Evolutionary conservation across 2,113 vertebrate species (phyloP), one percentile per base, ranked within the genome.

Genomic region (Sceloporus undulatus): DNA sequence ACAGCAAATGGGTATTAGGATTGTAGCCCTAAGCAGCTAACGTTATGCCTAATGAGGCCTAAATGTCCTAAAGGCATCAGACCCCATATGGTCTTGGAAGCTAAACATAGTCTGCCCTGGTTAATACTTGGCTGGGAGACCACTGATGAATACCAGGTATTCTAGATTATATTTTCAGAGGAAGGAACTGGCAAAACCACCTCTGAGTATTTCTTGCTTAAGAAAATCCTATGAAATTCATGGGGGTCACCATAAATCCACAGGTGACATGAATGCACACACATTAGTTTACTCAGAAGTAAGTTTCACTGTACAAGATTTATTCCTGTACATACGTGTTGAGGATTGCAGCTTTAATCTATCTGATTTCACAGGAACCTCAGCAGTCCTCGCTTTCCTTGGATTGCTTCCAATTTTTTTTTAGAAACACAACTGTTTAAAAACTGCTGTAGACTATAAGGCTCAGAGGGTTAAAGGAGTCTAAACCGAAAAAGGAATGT

Each of bases 391-490:
- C 34, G 21, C 70, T 86, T 83, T 77, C 14, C 54, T 13, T 82
- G 80, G 40, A 68, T 66, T 56, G 62, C 25, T 38, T 9, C 59
- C 42, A 88, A 74, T 54, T 76, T 7, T n/a, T 54, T 54, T 70
- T 77, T 76, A 34, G 0, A 83, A 81, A 42, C 48, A 34, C 48
- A 75, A 8, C 4, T 27, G 40, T 84, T 38, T 59, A 59, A 42
- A 85, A 54, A 71, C 66, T 9, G 66, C 18, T 62, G 4, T 62
- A 62, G 59, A 62, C 11, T 62, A 18, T 16, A 62, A 62, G 3
- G 59, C 40, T 38, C 34, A 29, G 19, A 38, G 40, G 68, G 56
- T 77, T 66, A 88, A 88, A 88, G 52, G 11, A 54, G n/a, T 88
- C 27, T 27, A 76, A 78, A 59, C 6, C 40, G 74, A 56, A 29